Conservation (phyloP, 2,888 invertebrate genomes). For the Ennomos fuscantarius region DNA sequence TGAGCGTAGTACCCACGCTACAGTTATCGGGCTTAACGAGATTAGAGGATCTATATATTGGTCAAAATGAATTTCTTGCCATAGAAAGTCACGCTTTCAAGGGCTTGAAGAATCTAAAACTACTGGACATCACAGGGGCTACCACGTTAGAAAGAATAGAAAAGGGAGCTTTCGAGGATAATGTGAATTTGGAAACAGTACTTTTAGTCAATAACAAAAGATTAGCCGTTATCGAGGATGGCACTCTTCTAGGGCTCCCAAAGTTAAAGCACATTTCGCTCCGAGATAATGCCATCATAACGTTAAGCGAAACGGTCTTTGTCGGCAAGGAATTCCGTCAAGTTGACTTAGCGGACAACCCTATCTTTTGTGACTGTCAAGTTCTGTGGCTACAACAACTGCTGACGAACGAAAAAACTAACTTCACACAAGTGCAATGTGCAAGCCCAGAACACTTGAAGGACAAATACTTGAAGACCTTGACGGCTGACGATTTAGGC, state of each 20-base stretch:
- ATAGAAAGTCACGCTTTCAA: conserved; percentile 90
- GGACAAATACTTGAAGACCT: conserved; percentile 87
- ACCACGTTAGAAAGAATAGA: conserved; percentile 89
- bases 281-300: conserved; percentile 91
- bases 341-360: conserved; percentile 93
- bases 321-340: conserved; percentile 91
- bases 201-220: conserved; percentile 91
- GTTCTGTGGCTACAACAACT: conserved; percentile 92
- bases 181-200: conserved; percentile 92
- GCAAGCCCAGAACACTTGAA: conserved; percentile 89
- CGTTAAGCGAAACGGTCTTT: conserved; percentile 91
- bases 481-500: conserved; percentile 91
- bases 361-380: conserved; percentile 92
- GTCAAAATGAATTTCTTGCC: conserved; percentile 91
- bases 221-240: conserved; percentile 89
- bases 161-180: conserved; percentile 91
- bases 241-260: conserved; percentile 91
- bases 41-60: conserved; percentile 92
- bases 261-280: conserved; percentile 91
- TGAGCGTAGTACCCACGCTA: conserved; percentile 90
- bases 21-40: conserved; percentile 89
- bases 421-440: conserved; percentile 90
- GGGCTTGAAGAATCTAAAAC: conserved; percentile 90
- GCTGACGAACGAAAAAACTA: conserved; percentile 86
- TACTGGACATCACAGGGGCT: conserved; percentile 92